A percentile compares a stretch with the other conserved stretches of the same genome.
These are phyloP conservation scores for Mus pahari DNA, from an alignment of 2,113 vertebrate genomes.

Conservation along the genomic window DNA sequence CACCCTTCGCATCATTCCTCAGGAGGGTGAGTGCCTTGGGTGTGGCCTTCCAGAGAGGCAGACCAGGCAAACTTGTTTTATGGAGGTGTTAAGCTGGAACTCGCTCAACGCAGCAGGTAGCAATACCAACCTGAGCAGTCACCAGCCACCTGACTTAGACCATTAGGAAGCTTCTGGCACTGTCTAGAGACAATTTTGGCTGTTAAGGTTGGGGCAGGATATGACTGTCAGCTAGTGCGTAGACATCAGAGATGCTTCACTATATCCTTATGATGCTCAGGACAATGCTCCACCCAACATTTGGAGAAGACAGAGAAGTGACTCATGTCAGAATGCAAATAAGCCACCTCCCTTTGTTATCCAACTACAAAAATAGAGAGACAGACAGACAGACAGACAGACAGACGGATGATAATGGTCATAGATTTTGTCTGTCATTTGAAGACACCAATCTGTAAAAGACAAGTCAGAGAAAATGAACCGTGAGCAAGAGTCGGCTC, in stretches of 20 bases:
- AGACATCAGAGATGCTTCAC: background rate
- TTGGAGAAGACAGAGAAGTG: background rate
- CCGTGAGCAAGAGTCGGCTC: background rate
- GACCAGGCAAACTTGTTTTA: background rate
- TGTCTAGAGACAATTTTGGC: background rate
- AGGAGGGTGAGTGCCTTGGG: constrained; percentile 93
- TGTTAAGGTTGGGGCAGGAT: background rate
- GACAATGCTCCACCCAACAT: background rate
- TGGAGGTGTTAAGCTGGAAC: constrained; percentile 25
- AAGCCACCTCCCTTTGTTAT: background rate
- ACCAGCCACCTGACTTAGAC: background rate
- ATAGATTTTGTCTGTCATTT: background rate
- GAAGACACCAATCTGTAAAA: background rate
- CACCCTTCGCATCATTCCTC: constrained; percentile 97
- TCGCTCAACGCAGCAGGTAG: constrained; percentile 38
- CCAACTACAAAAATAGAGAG: background rate
- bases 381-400: background rate
- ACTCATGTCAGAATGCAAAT: background rate
- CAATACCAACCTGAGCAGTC: constrained; percentile 17
- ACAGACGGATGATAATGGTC: background rate
- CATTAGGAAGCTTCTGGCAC: background rate
- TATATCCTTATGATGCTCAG: background rate
- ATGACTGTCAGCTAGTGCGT: background rate
- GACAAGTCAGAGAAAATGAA: constrained; percentile 38
- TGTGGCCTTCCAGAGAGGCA: background rate